phyloP scores from a whole-genome alignment of 2,797 vertebrate species.

The Crypturellus tataupa region DNA sequence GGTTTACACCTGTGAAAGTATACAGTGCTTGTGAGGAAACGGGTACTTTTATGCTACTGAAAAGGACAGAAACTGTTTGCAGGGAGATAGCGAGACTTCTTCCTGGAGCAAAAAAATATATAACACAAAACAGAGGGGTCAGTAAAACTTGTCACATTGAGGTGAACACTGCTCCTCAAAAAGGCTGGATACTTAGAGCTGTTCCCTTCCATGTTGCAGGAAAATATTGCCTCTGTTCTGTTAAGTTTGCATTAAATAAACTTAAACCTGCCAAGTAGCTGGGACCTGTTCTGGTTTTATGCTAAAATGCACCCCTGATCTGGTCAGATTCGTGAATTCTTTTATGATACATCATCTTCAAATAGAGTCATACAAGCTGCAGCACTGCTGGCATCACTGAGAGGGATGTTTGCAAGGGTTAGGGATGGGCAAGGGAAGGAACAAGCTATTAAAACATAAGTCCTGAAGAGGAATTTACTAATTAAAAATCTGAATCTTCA shows the following conservation, averaged over 20 bases:
- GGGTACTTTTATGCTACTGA: background rate
- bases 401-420: background rate
- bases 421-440: conserved; percentile 3
- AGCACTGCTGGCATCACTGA: background rate
- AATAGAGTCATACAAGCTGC: background rate
- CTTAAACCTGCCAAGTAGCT: background rate
- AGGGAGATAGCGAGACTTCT: background rate
- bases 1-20: background rate
- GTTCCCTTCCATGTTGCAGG: accelerated
- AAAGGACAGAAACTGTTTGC: background rate
- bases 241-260: background rate
- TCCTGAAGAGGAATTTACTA: conserved; percentile 44
- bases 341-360: background rate
- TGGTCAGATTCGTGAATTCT: background rate
- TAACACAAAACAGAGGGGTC: background rate
- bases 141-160: background rate
- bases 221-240: background rate
- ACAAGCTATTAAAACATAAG: conserved; percentile 6
- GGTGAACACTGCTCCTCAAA: background rate
- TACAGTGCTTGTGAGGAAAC: accelerated
- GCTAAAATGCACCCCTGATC: background rate
- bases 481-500: conserved; percentile 59
- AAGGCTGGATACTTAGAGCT: background rate
- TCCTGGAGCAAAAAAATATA: background rate
- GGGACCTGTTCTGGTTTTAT: background rate